phyloP scores from a whole-genome alignment of 2,797 vertebrate genomes.

The Falco novaeseelandiae region DNA sequence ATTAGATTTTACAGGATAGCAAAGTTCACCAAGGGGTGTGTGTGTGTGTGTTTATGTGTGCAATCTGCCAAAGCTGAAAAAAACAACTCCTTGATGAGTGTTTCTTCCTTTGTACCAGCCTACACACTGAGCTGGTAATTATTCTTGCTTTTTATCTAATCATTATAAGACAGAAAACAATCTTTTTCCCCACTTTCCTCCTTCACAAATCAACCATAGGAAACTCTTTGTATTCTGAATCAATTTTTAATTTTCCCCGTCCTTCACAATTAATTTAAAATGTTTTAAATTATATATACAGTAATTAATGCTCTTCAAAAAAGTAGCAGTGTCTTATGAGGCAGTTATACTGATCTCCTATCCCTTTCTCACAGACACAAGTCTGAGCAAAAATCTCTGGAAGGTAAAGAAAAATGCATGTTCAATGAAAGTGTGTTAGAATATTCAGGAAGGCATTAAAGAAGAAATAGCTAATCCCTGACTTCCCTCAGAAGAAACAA shows the following conservation, averaged over 20 bases:
- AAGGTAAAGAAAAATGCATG: neutral
- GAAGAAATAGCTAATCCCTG: neutral
- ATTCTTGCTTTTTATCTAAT: constrained; percentile 71
- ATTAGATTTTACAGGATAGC: constrained; percentile 53
- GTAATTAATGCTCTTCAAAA: neutral
- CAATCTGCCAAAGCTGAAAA: constrained; percentile 51
- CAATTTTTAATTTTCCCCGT: neutral
- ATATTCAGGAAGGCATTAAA: neutral
- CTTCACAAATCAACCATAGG: neutral
- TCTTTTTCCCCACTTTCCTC: constrained; percentile 20
- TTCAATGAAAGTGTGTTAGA: neutral
- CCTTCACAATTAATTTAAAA: neutral
- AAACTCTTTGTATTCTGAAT: constrained; percentile 1
- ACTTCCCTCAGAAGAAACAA: neutral
- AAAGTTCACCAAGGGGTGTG: constrained; percentile 23
- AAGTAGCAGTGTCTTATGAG: neutral
- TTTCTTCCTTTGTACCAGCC: constrained; percentile 58
- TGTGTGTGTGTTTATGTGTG: constrained; percentile 3
- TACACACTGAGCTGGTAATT: constrained; percentile 69
- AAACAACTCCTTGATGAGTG: constrained; percentile 59
- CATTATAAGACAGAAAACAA: constrained; percentile 46
- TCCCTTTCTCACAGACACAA: neutral
- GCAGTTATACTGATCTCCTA: neutral
- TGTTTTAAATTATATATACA: neutral
- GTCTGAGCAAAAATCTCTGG: neutral